Evolutionary conservation across 2,113 vertebrate genomes (phyloP).

Genomic region (Pavo muticus): DNA sequence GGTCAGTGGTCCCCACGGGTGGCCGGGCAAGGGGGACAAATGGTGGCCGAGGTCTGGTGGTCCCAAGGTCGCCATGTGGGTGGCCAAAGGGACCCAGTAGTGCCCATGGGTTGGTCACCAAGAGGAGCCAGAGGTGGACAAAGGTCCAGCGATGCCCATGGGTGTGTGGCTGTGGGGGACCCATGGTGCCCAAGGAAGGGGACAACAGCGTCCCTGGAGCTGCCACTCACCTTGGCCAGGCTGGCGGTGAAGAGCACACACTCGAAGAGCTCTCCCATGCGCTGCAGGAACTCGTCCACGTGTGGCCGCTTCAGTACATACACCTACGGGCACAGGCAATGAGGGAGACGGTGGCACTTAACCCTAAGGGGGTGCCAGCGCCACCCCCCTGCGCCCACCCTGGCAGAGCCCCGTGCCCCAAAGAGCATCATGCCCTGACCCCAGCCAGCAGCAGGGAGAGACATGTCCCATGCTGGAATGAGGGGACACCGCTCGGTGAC

Average conservation of each 20-base stretch:
- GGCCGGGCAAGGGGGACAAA: background rate
- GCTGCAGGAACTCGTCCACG: constrained; percentile 93
- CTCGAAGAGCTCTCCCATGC: constrained; percentile 97
- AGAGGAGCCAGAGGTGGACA: background rate
- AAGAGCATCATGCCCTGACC: fast-evolving
- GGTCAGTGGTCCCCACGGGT: background rate
- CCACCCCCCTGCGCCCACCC: fast-evolving
- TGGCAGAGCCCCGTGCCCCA: background rate
- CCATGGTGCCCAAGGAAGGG: background rate
- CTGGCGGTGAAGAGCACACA: constrained; percentile 98
- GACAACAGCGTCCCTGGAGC: background rate
- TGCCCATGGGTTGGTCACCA: background rate
- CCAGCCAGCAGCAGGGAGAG: fast-evolving
- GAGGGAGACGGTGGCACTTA: background rate
- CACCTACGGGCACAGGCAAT: constrained; percentile 77
- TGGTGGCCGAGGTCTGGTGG: background rate
- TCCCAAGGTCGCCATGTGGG: background rate
- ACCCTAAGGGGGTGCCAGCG: background rate
- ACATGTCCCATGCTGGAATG: fast-evolving
- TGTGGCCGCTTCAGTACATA: constrained; percentile 95
- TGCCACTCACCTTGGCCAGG: constrained; percentile 90
- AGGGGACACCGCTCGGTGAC: background rate
- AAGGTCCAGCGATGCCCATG: fast-evolving
- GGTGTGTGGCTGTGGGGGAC: background rate
- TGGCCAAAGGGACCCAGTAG: background rate